phyloP scores from a whole-genome alignment of 2,797 vertebrate genomes.

The Hippoglossus hippoglossus region DNA sequence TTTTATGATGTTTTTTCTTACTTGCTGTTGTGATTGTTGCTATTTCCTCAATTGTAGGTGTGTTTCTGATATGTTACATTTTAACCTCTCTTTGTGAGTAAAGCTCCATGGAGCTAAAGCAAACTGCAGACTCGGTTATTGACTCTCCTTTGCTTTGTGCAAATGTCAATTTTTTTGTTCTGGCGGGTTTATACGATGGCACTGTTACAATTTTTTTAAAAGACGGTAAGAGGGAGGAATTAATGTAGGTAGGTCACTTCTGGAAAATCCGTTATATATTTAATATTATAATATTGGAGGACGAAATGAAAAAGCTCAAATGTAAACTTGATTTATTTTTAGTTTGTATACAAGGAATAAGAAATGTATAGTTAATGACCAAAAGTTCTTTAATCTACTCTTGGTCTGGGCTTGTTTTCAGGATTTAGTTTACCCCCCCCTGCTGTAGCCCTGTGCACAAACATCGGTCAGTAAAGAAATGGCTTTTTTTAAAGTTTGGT shows the following conservation, averaged over 20 bases:
- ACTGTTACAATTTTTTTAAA: not conserved
- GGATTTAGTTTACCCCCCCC: no score
- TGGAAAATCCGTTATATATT: constrained; percentile 7
- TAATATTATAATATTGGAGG: not conserved
- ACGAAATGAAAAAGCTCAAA: not conserved
- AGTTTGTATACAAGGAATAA: not conserved
- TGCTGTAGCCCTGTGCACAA: not conserved
- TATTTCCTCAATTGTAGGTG: not conserved
- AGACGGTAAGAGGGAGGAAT: not conserved
- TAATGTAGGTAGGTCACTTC: constrained; percentile 8
- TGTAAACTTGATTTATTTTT: not conserved
- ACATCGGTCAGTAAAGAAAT: not conserved
- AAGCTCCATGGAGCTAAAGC: not conserved
- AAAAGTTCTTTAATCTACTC: not conserved
- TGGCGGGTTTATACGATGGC: not conserved
- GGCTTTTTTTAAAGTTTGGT: not conserved
- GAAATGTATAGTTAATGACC: no score
- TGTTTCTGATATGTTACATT: not conserved
- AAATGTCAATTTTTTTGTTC: no score
- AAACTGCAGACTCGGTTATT: no score
- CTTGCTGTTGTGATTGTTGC: no score
- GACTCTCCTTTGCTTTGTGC: no score
- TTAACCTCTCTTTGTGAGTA: no score
- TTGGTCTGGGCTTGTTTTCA: not conserved
- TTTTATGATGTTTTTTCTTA: no score